phyloP scores from a whole-genome alignment of 2,888 invertebrate species.

The Cloeon dipterum region DNA sequence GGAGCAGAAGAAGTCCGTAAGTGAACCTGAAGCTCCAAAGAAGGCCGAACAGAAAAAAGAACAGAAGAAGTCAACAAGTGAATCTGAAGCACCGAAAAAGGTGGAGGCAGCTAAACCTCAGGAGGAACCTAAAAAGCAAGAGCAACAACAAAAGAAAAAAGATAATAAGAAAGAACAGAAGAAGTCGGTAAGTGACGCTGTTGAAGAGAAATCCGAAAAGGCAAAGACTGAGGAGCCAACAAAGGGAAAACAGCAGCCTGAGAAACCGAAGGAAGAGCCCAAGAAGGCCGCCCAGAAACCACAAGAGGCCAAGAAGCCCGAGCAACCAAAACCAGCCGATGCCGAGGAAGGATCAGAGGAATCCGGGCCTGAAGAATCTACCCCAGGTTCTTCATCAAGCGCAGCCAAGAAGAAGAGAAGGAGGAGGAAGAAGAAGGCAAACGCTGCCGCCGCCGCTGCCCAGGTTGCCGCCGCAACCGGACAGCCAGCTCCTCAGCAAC shows the following conservation, averaged over 20 bases:
- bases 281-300: too few relatives aligned
- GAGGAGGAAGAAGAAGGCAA: neutral
- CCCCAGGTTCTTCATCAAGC: too few relatives aligned
- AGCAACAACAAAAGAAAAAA: too few relatives aligned
- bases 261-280: too few relatives aligned
- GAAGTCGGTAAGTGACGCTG: neutral
- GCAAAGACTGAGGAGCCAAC: too few relatives aligned
- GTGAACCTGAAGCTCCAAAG: neutral
- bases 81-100: neutral
- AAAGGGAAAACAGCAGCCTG: too few relatives aligned
- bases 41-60: neutral
- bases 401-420: constrained; percentile 1
- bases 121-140: too few relatives aligned
- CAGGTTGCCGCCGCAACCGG: neutral
- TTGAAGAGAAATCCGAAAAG: neutral
- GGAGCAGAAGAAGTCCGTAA: neutral
- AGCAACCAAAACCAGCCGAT: too few relatives aligned
- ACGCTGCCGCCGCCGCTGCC: neutral
- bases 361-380: neutral
- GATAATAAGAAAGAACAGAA: neutral
- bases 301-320: too few relatives aligned
- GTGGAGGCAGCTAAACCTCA: neutral
- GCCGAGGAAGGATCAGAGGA: neutral
- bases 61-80: neutral
- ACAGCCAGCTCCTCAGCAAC: neutral